Evolutionary conservation across 1,140 invertebrate species (phyloP), one percentile per base, ranked within the genome.

Genomic region (Danaus plexippus): DNA sequence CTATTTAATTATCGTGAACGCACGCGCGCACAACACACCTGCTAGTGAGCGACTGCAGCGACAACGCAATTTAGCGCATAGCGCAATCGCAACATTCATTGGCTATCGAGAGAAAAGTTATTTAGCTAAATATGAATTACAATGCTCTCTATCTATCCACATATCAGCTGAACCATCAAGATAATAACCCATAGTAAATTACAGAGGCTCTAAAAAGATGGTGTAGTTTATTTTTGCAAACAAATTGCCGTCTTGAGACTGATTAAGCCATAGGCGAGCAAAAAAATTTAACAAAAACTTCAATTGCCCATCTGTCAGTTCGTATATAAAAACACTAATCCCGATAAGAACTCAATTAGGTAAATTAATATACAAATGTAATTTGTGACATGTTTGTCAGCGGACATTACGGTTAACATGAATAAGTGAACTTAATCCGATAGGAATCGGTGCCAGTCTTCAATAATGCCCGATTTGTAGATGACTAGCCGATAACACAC

Each of bases 21-120:
- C 73, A 82, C 83, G 80, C 74, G 75, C 83, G 77, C 71, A 68
- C 80, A 59, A 82, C 71, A 64, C 82, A 85, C 79, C 77, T 80
- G 80, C 77, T 77, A 65, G 80, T 69, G 77, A 77, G 67, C 76
- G 77, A 85, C 83, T 86, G 80, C 75, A 75, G 61, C 75, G 67
- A 69, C 71, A 70, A 73, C 73, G 65, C 55, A 71, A 77, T 81
- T 81, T 83, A 75, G 77, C 78, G 74, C 75, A 75, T 77, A 63
- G 66, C 77, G 66, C 76, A 68, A 55, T 76, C 72, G 61, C 70
- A 58, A 47, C 63, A 55, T 61, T 59, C 52, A 56, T 61, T 59
- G 48, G 50, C 41, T 47, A 57, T 56, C 46, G 73, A 72, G 58
- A 67, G 72, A 71, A 67, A 60, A 69, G 59, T 68, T 57, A 67